phyloP scores from a whole-genome alignment of 2,113 vertebrate genomes.

The Oostethus manadensis region DNA sequence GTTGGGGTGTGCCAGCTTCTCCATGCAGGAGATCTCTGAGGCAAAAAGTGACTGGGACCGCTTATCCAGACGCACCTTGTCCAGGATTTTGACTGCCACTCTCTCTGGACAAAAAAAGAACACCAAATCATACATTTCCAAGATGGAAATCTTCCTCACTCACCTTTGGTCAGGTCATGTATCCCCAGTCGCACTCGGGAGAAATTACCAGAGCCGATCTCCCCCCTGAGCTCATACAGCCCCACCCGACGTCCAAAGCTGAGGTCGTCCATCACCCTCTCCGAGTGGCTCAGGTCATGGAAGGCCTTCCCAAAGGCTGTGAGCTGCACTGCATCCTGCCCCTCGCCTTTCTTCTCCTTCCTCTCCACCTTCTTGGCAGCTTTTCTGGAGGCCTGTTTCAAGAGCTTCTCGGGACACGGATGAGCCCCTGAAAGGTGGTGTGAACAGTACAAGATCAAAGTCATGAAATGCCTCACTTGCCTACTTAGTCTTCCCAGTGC shows the following conservation, averaged over 20 bases:
- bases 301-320: constrained; percentile 57
- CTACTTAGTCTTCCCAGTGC: too few relatives aligned
- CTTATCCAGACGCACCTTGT: constrained; percentile 59
- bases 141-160: constrained; percentile 10
- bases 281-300: constrained; percentile 59
- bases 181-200: constrained; percentile 70
- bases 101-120: constrained; percentile 48
- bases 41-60: constrained; percentile 37
- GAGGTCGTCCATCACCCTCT: constrained; percentile 58
- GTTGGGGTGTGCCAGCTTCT: constrained; percentile 72
- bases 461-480: too few relatives aligned
- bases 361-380: constrained; percentile 4
- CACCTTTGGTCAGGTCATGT: constrained; percentile 73
- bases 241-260: constrained; percentile 60
- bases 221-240: constrained; percentile 69
- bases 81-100: constrained; percentile 74
- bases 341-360: constrained; percentile 15
- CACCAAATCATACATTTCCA: neutral
- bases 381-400: constrained; percentile 18
- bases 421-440: constrained; percentile 38
- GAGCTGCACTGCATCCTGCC: constrained; percentile 16
- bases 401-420: constrained; percentile 13
- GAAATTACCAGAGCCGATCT: constrained; percentile 73
- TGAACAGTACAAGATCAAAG: too few relatives aligned
- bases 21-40: constrained; percentile 70